A percentile compares a stretch with the other conserved stretches of the same genome.
Conservation (phyloP, 1,140 invertebrate species). For the Brachionus rubens region DNA sequence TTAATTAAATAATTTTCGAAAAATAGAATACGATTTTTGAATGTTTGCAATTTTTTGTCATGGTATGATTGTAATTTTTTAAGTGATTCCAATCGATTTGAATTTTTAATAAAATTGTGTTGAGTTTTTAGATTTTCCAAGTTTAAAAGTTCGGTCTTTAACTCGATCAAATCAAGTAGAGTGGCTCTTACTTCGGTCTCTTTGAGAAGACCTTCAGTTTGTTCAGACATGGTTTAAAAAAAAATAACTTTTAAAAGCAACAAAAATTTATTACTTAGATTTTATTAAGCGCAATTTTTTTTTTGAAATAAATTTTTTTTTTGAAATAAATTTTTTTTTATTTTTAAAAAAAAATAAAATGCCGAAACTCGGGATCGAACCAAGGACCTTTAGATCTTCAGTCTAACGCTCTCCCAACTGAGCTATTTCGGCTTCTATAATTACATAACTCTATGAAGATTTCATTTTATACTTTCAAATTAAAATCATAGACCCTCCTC, state of each 20-base stretch:
- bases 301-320: neutral
- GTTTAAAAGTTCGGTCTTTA: neutral
- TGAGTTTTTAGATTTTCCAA: conserved; percentile 2
- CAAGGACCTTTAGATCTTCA: too few species aligned
- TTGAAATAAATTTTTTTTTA: neutral
- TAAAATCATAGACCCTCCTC: too few species aligned
- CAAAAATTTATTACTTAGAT: too few species aligned
- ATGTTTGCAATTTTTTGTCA: conserved; percentile 7
- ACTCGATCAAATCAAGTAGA: neutral
- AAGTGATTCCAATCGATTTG: conserved; percentile 2
- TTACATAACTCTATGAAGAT: too few species aligned
- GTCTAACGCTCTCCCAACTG: conserved; percentile 17
- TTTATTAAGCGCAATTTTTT: neutral
- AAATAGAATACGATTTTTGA: conserved; percentile 19
- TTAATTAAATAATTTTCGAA: conserved; percentile 24
- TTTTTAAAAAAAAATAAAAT: neutral
- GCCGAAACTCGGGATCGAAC: conserved; percentile 12
- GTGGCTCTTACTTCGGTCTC: neutral
- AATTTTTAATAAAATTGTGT: conserved; percentile 25
- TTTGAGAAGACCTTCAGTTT: too few species aligned
- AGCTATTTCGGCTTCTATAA: neutral
- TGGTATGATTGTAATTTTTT: conserved; percentile 29
- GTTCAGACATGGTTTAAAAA: too few species aligned
- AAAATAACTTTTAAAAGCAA: too few species aligned
- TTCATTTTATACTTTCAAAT: too few species aligned